These are phyloP conservation scores for Phalacrocorax pelagicus DNA, from an alignment of 2,113 vertebrate genomes.

Conservation along the genomic window DNA sequence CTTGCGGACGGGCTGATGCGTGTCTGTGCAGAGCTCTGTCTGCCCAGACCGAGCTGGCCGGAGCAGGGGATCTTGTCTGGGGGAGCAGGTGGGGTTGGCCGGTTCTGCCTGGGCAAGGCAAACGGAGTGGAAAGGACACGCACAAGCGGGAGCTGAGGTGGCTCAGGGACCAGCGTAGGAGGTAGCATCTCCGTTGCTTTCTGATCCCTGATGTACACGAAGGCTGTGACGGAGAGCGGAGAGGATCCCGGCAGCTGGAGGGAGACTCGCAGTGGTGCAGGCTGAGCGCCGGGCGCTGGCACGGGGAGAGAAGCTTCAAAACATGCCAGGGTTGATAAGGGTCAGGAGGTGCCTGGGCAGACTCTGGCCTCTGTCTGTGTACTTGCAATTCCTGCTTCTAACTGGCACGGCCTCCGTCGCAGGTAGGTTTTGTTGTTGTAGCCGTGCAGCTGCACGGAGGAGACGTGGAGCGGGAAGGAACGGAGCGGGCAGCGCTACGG, in stretches of 20 bases:
- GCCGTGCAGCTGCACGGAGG: background rate
- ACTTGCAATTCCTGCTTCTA: background rate
- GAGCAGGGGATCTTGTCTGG: background rate
- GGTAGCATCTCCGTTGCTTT: background rate
- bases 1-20: fast-evolving
- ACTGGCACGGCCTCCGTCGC: background rate
- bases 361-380: background rate
- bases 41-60: background rate
- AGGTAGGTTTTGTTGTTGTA: background rate
- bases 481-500: background rate
- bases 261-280: background rate
- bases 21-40: background rate
- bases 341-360: background rate
- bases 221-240: background rate
- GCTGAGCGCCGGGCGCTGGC: background rate
- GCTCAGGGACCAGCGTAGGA: background rate
- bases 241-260: background rate
- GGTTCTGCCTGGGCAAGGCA: background rate
- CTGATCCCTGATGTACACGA: background rate
- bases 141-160: background rate
- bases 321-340: too few species aligned
- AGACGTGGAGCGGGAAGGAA: background rate
- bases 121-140: background rate
- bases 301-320: background rate
- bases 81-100: background rate